Conservation (phyloP, 2,888 invertebrate species). For the Phrixothrix hirtus region DNA sequence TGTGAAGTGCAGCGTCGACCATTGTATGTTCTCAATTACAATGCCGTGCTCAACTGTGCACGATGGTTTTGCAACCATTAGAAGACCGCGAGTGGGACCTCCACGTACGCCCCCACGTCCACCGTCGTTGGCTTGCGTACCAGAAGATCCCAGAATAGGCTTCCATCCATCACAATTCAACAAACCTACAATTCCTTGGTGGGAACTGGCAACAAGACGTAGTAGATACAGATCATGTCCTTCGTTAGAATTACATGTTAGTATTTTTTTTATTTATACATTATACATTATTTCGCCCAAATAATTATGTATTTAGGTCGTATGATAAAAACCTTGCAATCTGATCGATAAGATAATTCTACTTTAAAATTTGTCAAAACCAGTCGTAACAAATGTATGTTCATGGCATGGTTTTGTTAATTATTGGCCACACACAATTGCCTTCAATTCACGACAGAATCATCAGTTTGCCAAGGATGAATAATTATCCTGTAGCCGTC, state of each 20-base stretch:
- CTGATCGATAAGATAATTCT: too few relatives aligned
- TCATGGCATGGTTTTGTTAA: too few relatives aligned
- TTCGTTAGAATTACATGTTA: constrained; percentile 68
- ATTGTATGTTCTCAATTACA: too few relatives aligned
- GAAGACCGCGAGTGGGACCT: constrained; percentile 61
- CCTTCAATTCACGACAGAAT: too few relatives aligned
- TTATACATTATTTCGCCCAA: too few relatives aligned
- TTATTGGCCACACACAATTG: too few relatives aligned
- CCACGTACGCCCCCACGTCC: constrained; percentile 51
- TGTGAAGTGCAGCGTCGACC: constrained; percentile 1
- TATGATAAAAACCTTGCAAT: too few relatives aligned
- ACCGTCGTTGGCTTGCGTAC: constrained; percentile 53
- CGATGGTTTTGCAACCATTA: constrained; percentile 87
- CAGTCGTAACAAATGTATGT: too few relatives aligned
- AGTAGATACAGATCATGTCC: constrained; percentile 83
- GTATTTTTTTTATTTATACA: neutral
- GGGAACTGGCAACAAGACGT: constrained; percentile 78
- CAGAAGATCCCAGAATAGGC: constrained; percentile 68
- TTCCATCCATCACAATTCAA: constrained; percentile 67
- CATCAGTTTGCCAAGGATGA: too few relatives aligned
- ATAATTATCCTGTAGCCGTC: too few relatives aligned
- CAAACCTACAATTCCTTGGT: constrained; percentile 82
- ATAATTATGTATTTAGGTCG: too few relatives aligned
- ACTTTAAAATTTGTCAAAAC: too few relatives aligned
- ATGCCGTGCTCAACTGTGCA: constrained; percentile 65